These are phyloP conservation scores for Microtus richardsoni DNA, from an alignment of 2,113 vertebrate genomes.

Conservation along the genomic window DNA sequence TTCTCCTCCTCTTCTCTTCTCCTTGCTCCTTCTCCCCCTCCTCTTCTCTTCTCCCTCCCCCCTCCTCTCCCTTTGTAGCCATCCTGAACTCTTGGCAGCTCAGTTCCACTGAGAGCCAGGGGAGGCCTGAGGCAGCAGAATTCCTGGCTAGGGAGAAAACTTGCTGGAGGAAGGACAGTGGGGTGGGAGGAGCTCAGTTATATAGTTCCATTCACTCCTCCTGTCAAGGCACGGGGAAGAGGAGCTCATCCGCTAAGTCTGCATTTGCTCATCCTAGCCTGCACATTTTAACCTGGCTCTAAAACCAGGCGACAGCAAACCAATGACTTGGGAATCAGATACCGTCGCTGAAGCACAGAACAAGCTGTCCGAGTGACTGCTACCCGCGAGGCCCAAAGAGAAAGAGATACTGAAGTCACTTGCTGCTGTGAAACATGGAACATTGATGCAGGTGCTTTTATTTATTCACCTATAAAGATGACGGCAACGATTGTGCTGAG, in stretches of 20 bases:
- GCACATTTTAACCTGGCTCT: slow-evolving; percentile 59
- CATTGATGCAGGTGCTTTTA: slow-evolving; percentile 74
- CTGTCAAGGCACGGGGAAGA: neutral
- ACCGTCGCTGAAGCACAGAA: slow-evolving; percentile 32
- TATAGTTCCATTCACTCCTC: neutral
- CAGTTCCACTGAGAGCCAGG: slow-evolving; percentile 34
- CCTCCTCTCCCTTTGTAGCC: slow-evolving; percentile 35
- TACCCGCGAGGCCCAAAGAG: slow-evolving; percentile 23
- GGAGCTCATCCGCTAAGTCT: neutral
- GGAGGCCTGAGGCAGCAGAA: slow-evolving; percentile 39
- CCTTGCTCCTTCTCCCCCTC: too few relatives aligned
- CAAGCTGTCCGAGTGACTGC: slow-evolving; percentile 28
- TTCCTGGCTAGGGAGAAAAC: slow-evolving; percentile 35
- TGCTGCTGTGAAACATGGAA: slow-evolving; percentile 49
- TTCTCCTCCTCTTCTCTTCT: neutral
- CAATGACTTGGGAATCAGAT: slow-evolving; percentile 35
- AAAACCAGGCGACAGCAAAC: slow-evolving; percentile 12
- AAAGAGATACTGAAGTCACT: slow-evolving; percentile 37
- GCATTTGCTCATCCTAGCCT: slow-evolving; percentile 9
- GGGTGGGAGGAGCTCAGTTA: neutral
- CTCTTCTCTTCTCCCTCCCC: neutral
- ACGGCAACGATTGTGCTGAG: slow-evolving; percentile 36
- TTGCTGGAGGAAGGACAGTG: slow-evolving; percentile 22
- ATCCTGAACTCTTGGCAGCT: slow-evolving; percentile 54
- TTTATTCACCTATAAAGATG: slow-evolving; percentile 77